Conservation (phyloP, 2,113 vertebrate species). For the Coracopsis vasa region DNA sequence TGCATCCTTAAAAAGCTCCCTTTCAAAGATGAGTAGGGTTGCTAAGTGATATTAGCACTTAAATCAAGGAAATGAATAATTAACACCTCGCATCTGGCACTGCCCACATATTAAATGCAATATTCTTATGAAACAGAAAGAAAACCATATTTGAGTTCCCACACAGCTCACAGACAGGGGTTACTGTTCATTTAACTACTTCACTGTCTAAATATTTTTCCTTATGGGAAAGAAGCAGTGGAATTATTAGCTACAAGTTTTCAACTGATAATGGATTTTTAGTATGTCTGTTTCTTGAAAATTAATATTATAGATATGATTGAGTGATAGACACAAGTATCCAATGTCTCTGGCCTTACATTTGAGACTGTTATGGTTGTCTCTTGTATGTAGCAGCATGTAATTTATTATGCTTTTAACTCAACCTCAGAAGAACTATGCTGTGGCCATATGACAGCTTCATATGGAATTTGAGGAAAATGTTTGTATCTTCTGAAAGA, state of each 20-base stretch:
- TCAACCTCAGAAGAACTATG: background rate
- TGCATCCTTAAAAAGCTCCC: background rate
- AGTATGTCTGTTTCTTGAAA: background rate
- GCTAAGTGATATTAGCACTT: background rate
- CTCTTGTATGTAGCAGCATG: background rate
- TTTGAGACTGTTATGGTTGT: background rate
- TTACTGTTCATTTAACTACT: background rate
- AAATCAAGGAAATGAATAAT: conserved; percentile 34
- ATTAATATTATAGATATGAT: background rate
- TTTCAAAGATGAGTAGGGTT: conserved; percentile 8
- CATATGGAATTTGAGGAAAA: background rate
- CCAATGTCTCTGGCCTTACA: background rate
- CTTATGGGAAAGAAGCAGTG: background rate
- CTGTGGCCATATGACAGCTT: background rate
- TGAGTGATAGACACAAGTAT: background rate
- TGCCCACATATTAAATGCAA: background rate
- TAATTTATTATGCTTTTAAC: background rate
- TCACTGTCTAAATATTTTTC: background rate
- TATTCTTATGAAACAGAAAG: background rate
- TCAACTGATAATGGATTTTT: background rate
- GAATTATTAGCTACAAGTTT: background rate
- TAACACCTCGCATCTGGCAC: conserved; percentile 24
- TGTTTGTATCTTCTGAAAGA: background rate
- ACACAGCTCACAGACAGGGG: background rate
- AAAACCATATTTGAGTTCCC: background rate